Base-by-base conservation (phyloP, 2,888 invertebrate genomes). In the Psococerastis gibbosa region DNA sequence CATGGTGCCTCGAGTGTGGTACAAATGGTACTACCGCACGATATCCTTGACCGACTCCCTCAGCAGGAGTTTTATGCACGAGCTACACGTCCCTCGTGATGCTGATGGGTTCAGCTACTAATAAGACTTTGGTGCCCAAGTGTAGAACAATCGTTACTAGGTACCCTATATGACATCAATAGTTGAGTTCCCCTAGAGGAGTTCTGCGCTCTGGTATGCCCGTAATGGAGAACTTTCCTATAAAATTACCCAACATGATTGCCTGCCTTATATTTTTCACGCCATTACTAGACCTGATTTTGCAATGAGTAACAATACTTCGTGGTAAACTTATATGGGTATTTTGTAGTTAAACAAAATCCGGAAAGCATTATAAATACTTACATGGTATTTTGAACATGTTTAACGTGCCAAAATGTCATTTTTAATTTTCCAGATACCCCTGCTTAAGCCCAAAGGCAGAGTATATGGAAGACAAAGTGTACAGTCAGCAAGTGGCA, bases 71-170 rank as follows among this genome's bases (percentile, higher is more conserved):
- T 75, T 81, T 1, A 80, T 81, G 3, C 83, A 87, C 49, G 87
- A 89, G 56, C 71, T 85, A 52, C 64, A 91, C 2, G 73, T 82
- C 22, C 75, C 80, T 33, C 91, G 91, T 5, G 89, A 91, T 57
- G 78, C 81, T n/a, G 85, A 85, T 56, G 92, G 92, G 22, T 79
- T 85, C 56, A 53, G 81, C 82, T 35, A 83, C 83, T 1, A 80
- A 88, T 34, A 87, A 88, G 45, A 88, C 82, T 62, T 69, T 85
- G 54, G 81, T 87, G 4, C 78, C 84, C 80, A 81, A 43, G 78
- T 85, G 64, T 88, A 87, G 88, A 87, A 83, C 57, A 88, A 88
- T 58, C 73, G 85, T 17, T 87, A 81, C 61, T 87, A 87, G 52
- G 41, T n/a, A n/a, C n/a, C n/a, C 55, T 81, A 83, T 23, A 75